Conservation (phyloP, 1,140 invertebrate genomes). For the Habropoda laboriosa region DNA sequence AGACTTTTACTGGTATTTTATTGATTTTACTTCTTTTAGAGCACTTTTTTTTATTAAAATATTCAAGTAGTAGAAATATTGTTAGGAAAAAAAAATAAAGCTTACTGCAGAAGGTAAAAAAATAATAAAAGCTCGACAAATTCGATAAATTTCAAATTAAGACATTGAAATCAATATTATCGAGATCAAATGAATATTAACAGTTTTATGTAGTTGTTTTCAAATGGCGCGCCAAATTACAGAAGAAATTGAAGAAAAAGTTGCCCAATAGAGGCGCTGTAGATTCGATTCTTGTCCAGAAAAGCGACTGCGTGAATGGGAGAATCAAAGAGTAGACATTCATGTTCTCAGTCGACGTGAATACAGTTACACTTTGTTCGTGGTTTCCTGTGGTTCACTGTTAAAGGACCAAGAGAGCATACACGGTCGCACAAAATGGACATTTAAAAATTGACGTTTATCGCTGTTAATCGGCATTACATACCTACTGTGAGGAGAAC, state of each 20-base stretch:
- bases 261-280: conserved; percentile 34
- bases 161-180: neutral
- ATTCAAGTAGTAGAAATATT: neutral
- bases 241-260: conserved; percentile 2
- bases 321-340: conserved; percentile 43
- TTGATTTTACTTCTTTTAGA: neutral
- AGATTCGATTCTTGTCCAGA: conserved; percentile 31
- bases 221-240: conserved; percentile 18
- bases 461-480: conserved; percentile 23
- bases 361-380: conserved; percentile 56
- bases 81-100: neutral
- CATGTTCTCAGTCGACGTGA: conserved; percentile 39
- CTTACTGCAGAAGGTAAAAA: neutral
- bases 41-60: neutral
- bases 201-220: neutral
- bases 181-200: neutral
- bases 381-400: conserved; percentile 39
- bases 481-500: conserved; percentile 87
- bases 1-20: neutral
- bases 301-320: conserved; percentile 39
- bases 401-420: conserved; percentile 34
- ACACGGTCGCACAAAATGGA: conserved; percentile 25
- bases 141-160: neutral
- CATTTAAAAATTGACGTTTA: conserved; percentile 34
- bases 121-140: neutral